phyloP scores from a whole-genome alignment of 2,797 vertebrate genomes.

The Linurgus olivaceus region DNA sequence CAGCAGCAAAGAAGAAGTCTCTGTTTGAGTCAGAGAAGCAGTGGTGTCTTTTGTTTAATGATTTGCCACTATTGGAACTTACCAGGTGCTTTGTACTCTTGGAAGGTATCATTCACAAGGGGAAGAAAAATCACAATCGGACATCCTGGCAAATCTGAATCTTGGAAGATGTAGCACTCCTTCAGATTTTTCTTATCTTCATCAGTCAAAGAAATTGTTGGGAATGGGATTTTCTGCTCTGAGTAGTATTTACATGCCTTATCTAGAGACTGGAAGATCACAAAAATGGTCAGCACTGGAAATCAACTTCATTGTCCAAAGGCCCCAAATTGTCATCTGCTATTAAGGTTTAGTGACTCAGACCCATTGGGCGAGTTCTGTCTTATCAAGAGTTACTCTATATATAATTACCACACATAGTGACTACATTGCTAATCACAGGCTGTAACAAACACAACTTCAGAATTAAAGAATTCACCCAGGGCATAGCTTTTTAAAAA shows the following conservation, averaged over 20 bases:
- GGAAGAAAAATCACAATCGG: constrained; percentile 85
- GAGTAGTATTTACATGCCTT: constrained; percentile 77
- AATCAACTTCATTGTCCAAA: not conserved
- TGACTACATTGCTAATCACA: not conserved
- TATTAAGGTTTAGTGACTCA: not conserved
- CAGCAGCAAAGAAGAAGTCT: not conserved
- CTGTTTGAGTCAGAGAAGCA: not conserved
- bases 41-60: not conserved
- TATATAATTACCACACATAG: not conserved
- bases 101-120: constrained; percentile 81
- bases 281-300: not conserved
- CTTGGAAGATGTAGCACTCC: constrained; percentile 83
- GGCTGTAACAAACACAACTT: not conserved
- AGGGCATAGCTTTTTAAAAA: not conserved
- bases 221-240: constrained; percentile 81
- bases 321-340: not conserved
- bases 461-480: not conserved
- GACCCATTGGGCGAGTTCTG: not conserved
- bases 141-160: constrained; percentile 70
- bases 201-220: constrained; percentile 70
- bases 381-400: not conserved
- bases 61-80: constrained; percentile 13
- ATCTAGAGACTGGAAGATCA: constrained; percentile 76
- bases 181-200: constrained; percentile 73
- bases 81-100: constrained; percentile 84